Conservation (phyloP, 1,140 invertebrate genomes). For the Brachionus rubens region DNA sequence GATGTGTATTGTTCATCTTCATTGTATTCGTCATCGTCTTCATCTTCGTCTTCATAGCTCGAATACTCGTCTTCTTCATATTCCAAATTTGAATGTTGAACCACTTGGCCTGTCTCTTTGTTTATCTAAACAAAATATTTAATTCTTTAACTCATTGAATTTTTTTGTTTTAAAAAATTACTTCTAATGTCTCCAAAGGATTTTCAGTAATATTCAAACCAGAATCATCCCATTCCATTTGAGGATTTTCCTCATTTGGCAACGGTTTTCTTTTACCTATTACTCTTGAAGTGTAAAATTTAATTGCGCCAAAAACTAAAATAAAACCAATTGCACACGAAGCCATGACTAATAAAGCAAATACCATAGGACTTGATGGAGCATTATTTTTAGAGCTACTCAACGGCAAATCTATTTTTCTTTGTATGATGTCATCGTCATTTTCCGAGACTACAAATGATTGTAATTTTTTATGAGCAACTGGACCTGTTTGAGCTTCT, state of each 20-base stretch:
- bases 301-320: slow-evolving; percentile 40
- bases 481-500: neutral
- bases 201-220: slow-evolving; percentile 58
- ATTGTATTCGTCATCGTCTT: slow-evolving; percentile 39
- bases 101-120: slow-evolving; percentile 5
- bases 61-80: slow-evolving; percentile 21
- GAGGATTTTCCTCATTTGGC: slow-evolving; percentile 40
- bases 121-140: slow-evolving; percentile 25
- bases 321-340: slow-evolving; percentile 20
- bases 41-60: slow-evolving; percentile 30
- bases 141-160: neutral
- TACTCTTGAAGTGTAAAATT: neutral
- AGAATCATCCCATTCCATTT: slow-evolving; percentile 56
- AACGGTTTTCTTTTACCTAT: neutral
- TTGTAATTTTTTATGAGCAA: slow-evolving; percentile 25
- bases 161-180: slow-evolving; percentile 20
- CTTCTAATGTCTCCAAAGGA: slow-evolving; percentile 54
- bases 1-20: neutral
- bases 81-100: slow-evolving; percentile 5
- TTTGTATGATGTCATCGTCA: slow-evolving; percentile 14
- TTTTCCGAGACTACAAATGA: slow-evolving; percentile 22
- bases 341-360: slow-evolving; percentile 11
- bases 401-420: neutral
- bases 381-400: neutral
- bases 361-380: neutral